Evolutionary conservation across 2,797 vertebrate genomes (phyloP), one percentile per base, ranked within the genome.

Genomic region (Hippoglossus hippoglossus): DNA sequence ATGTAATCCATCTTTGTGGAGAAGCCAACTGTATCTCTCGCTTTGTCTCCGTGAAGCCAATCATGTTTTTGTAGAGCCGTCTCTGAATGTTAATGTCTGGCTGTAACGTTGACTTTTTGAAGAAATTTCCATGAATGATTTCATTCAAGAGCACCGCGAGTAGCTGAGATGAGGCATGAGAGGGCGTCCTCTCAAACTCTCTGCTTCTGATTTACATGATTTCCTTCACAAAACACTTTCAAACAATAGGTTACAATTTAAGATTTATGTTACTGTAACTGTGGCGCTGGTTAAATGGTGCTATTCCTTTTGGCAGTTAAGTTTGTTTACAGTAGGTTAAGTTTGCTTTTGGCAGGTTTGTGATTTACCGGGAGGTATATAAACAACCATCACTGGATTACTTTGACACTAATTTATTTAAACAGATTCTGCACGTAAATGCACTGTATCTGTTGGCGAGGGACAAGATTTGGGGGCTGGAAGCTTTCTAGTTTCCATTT

Each of bases 1-100:
- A 76, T 46, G 46, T 66, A 55, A 83, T 66, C 59, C 53, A 58
- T 63, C 59, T 61, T n/a, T 62, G 57, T 22, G 67, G 47, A 73
- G 58, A 54, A 44, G 39, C 47, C 50, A 39, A 71, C 62, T 36
- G 18, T 54, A 51, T 57, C 46, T 41, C 52, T 66, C 51, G 18
- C 34, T 77, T 63, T 65, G 22, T 63, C 41, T 65, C 49, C 66
- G 1, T 53, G 49, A 74, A 64, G 60, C 65, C 51, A 59, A 62
- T 75, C 57, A 44, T 72, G 47, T 59, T 83, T 49, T 75, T 76
- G 31, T 67, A 18, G 63, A 60, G 26, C 50, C 58, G 49, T 41
- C 6, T 16, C 5, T 57, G 19, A 66, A 66, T 36, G 67, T 71
- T 52, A 36, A 68, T 66, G 66, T 73, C 71, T 68, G 52, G 25